Percentiles rank a stretch among this genome's conserved stretches.
Conservation (phyloP, 1,140 invertebrate genomes). For the Atta texana region DNA sequence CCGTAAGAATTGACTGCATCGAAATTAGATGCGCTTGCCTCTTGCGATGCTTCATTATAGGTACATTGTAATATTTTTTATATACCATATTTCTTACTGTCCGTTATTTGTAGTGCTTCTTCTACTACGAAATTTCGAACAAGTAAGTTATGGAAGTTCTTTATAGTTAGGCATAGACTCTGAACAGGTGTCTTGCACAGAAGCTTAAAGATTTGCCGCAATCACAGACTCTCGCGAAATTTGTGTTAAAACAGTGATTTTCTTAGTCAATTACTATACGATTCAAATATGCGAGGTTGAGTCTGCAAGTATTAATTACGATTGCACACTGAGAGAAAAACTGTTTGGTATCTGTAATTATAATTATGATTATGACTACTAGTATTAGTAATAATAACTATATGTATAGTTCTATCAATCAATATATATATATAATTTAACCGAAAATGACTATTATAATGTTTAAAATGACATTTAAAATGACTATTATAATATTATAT, state of each 20-base stretch:
- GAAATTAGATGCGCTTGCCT: slow-evolving; percentile 42
- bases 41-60: slow-evolving; percentile 17
- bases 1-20: neutral
- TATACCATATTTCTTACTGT: slow-evolving; percentile 24
- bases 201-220: slow-evolving; percentile 29
- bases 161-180: slow-evolving; percentile 47
- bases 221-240: slow-evolving; percentile 18
- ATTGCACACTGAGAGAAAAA: too few species aligned
- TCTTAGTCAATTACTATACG: neutral
- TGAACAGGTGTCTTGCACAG: slow-evolving; percentile 22
- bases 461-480: too few species aligned
- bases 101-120: slow-evolving; percentile 19
- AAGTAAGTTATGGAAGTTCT: slow-evolving; percentile 58
- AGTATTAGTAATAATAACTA: too few species aligned
- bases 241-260: slow-evolving; percentile 15
- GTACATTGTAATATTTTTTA: neutral
- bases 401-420: too few species aligned
- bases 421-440: too few species aligned
- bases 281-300: neutral
- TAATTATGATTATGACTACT: too few species aligned
- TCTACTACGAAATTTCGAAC: slow-evolving; percentile 11
- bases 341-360: too few species aligned
- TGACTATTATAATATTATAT: too few species aligned
- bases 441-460: too few species aligned
- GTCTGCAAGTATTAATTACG: neutral